Evolutionary conservation across 92 coral and sea anemone species (phyloP).

Genomic region (Muricea muricata): DNA sequence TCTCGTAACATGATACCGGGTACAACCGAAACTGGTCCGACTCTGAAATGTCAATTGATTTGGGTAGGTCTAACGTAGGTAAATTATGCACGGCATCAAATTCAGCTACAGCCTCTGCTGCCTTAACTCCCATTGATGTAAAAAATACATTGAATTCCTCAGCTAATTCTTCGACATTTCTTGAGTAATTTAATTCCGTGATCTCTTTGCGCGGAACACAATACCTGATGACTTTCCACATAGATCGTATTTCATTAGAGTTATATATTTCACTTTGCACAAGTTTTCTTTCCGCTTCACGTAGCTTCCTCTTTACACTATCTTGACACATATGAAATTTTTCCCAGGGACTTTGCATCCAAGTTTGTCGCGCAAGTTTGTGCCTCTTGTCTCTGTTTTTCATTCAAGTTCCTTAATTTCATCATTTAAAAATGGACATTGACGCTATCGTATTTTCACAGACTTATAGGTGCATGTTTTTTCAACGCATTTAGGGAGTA

Average conservation of each 20-base stretch:
- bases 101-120: slow-evolving; percentile 12
- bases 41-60: background rate
- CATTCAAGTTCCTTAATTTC: slow-evolving; percentile 25
- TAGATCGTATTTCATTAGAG: background rate
- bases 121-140: slow-evolving; percentile 20
- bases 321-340: background rate
- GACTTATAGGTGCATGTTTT: slow-evolving; percentile 42
- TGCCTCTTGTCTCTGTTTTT: slow-evolving; percentile 13
- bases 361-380: slow-evolving; percentile 28
- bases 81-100: background rate
- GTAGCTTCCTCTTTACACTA: slow-evolving; percentile 14
- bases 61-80: too few species aligned
- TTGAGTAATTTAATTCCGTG: slow-evolving; percentile 32
- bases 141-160: slow-evolving; percentile 42
- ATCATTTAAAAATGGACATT: slow-evolving; percentile 59
- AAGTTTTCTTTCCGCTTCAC: slow-evolving; percentile 39
- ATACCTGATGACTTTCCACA: slow-evolving; percentile 41
- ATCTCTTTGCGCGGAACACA: slow-evolving; percentile 46
- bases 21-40: slow-evolving; percentile 29
- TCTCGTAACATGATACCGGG: slow-evolving; percentile 48
- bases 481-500: slow-evolving; percentile 38
- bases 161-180: slow-evolving; percentile 37
- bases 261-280: slow-evolving; percentile 18
- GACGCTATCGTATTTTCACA: slow-evolving; percentile 40
- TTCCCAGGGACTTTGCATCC: background rate